Evolutionary conservation across 2,113 vertebrate species (phyloP), one percentile per base, ranked within the genome.

Genomic region (Cephalophus harveyi): DNA sequence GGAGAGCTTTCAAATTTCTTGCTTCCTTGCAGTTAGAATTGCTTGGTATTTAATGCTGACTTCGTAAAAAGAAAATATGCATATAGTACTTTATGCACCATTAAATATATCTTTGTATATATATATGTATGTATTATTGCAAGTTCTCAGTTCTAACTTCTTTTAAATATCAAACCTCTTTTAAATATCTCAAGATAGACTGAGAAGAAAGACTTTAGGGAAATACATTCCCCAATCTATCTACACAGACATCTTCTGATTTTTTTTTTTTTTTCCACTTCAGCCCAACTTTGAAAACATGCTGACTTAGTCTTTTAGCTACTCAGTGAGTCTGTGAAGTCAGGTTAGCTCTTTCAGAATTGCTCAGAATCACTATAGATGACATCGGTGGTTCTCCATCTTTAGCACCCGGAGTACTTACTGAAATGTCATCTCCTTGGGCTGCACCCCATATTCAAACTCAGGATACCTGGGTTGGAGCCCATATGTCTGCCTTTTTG

Each of bases 11-110:
- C 64, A 95, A 94, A 93, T 93, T 83, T 83, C 78, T 94, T 96
- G 28, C 60, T 93, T 83, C 23, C 76, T 97, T 98, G 57, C 54
- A 67, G 60, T 95, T 96, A 97, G 79, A 95, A 89, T 96, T 95
- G 33, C 78, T 97, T 92, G 28, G 57, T 87, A 92, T 98, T 96
- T 96, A 97, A 76, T 97, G 96, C 96, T 95, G 88, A 98, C 85
- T 93, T 95, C 17, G 57, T 94, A 64, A 97, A 96, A 95, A 97
- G 95, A 95, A 96, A 97, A 87, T 95, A 79, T 84, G 76, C 92
- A 91, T 85, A n/a, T 57, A 87, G 40, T 6, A 97, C 43, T 95
- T 95, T 86, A 94, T 79, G 46, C n/a, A 95, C 81, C 87, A 78
- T 97, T 97, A 93, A 97, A 91, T 94, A 81, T 81, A 92, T 79